Percentiles rank a stretch among this genome's conserved stretches.
Evolutionary conservation across 2,888 invertebrate genomes (phyloP).

Genomic region (Metacarcinus magister): DNA sequence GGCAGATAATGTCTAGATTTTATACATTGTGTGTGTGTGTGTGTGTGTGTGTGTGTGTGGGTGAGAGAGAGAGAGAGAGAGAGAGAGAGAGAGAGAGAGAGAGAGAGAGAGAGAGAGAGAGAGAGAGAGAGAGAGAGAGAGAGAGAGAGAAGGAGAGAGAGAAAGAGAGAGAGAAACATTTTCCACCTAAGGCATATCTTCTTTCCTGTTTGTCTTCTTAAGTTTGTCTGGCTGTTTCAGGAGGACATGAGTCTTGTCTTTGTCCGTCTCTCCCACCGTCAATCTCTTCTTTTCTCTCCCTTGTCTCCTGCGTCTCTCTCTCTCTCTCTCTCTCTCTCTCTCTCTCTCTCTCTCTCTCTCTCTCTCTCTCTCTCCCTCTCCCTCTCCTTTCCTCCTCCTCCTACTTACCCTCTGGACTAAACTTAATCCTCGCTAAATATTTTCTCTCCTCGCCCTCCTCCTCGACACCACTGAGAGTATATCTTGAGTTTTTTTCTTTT

Average conservation of each 20-base stretch:
- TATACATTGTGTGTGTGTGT: constrained; percentile 22
- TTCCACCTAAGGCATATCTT: constrained; percentile 9
- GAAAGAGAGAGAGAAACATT: background rate
- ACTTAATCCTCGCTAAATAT: constrained; percentile 41
- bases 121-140: background rate
- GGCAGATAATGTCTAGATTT: background rate
- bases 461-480: background rate
- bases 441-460: background rate
- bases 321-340: background rate
- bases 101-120: background rate
- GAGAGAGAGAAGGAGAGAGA: background rate
- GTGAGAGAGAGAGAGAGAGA: background rate
- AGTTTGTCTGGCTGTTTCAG: background rate
- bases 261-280: background rate
- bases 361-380: background rate
- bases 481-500: background rate
- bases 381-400: background rate
- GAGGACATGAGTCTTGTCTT: constrained; percentile 16
- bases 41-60: background rate
- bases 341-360: background rate
- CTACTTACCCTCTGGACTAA: background rate
- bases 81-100: background rate
- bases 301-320: background rate
- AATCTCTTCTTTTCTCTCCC: background rate
- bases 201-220: constrained; percentile 38